A percentile compares a stretch with the other conserved stretches of the same genome.
phyloP scores from a whole-genome alignment of 2,113 vertebrate species.

The Picathartes gymnocephalus region DNA sequence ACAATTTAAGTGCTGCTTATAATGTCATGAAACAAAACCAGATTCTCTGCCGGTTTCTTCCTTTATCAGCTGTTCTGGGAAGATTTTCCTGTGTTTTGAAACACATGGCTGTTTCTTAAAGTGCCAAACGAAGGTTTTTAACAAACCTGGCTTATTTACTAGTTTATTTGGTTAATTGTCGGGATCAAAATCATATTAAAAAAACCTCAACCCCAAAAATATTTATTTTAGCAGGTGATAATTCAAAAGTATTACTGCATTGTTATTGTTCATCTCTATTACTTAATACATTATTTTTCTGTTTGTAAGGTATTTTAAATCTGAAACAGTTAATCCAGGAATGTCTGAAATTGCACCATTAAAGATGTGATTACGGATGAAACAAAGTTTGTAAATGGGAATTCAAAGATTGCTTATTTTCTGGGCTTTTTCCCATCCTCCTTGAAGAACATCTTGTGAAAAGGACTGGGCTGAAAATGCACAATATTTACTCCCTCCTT shows the following conservation, averaged over 20 bases:
- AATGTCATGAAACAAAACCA: not conserved
- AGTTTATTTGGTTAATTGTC: not conserved
- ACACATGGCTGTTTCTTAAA: not conserved
- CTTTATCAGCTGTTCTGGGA: not conserved
- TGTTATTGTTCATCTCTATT: not conserved
- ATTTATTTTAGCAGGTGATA: not conserved
- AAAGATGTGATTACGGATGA: not conserved
- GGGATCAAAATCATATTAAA: not conserved
- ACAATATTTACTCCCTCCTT: not conserved
- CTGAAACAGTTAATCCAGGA: not conserved
- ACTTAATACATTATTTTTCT: not conserved
- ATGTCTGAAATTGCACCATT: not conserved
- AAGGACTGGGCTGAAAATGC: not conserved
- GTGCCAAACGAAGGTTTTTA: not conserved
- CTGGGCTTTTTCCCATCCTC: not conserved
- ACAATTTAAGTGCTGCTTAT: not conserved
- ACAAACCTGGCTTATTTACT: not conserved
- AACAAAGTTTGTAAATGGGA: not conserved
- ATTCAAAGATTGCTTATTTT: not conserved
- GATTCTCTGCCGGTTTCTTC: not conserved
- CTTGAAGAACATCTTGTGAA: not conserved
- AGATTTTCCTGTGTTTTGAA: not conserved
- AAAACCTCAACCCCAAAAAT: fast-evolving
- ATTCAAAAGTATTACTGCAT: not conserved
- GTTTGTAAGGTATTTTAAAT: not conserved